phyloP scores from a whole-genome alignment of 2,797 vertebrate species.

The Alauda arvensis region DNA sequence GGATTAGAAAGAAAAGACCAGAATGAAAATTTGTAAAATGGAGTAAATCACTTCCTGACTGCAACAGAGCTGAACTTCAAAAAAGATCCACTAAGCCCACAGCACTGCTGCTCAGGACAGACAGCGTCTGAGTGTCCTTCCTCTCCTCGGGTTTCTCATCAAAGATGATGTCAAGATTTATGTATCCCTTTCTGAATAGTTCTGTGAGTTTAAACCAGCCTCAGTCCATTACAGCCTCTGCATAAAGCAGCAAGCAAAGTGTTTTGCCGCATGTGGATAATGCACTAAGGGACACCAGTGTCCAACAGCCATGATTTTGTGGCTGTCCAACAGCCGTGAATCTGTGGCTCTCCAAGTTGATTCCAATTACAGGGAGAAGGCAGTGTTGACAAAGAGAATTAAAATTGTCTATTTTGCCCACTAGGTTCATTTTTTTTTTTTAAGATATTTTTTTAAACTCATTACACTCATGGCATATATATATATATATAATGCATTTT shows the following conservation, averaged over 20 bases:
- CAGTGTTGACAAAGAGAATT: slow-evolving; percentile 27
- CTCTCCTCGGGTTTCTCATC: background rate
- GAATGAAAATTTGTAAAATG: slow-evolving; percentile 25
- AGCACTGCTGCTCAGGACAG: background rate
- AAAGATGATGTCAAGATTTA: background rate
- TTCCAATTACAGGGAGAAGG: background rate
- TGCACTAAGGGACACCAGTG: background rate
- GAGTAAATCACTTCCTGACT: slow-evolving; percentile 44
- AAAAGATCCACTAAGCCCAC: background rate
- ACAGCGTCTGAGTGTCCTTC: background rate
- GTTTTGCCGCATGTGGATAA: background rate
- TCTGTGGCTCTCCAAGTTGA: background rate
- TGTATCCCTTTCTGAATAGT: background rate
- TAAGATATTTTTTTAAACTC: background rate
- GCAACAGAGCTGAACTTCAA: slow-evolving; percentile 18
- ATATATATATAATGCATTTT: slow-evolving; percentile 33
- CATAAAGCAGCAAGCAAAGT: background rate
- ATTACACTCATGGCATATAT: background rate
- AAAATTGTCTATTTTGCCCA: background rate
- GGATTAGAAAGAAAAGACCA: slow-evolving; percentile 47
- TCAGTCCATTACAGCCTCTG: background rate
- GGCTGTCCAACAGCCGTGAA: background rate
- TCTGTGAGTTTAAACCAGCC: background rate
- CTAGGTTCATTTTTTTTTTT: background rate
- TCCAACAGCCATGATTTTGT: background rate